phyloP scores from a whole-genome alignment of 1,140 invertebrate species.

The Drosophila orosa region DNA sequence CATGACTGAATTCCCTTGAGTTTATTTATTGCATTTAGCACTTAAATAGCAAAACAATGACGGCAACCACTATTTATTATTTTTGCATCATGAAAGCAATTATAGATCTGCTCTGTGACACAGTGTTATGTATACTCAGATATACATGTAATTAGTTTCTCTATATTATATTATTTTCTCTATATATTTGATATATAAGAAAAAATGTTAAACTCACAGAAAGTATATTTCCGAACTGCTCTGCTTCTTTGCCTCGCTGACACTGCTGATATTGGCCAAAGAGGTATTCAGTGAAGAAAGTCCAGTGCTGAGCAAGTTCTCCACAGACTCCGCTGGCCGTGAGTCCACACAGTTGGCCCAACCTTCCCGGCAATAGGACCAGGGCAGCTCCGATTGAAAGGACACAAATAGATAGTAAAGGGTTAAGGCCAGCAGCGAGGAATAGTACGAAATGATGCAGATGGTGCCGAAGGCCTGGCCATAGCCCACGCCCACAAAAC shows the following conservation, averaged over 20 bases:
- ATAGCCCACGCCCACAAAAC: slow-evolving; percentile 89
- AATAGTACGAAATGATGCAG: slow-evolving; percentile 90
- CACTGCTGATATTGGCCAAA: neutral
- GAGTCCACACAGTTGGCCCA: slow-evolving; percentile 86
- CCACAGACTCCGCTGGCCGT: slow-evolving; percentile 19
- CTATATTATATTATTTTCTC: too few relatives aligned
- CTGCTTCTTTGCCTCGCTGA: slow-evolving; percentile 25
- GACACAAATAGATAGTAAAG: slow-evolving; percentile 89
- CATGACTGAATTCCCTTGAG: slow-evolving; percentile 1
- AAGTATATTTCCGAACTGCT: slow-evolving; percentile 86
- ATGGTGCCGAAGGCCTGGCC: slow-evolving; percentile 89
- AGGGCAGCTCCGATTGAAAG: slow-evolving; percentile 87
- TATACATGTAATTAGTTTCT: too few relatives aligned
- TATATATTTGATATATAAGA: too few relatives aligned
- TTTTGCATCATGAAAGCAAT: neutral
- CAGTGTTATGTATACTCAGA: neutral
- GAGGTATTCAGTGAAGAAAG: slow-evolving; percentile 20
- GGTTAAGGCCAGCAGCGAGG: slow-evolving; percentile 88
- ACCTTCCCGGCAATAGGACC: slow-evolving; percentile 87
- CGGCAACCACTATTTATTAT: neutral
- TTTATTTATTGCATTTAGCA: slow-evolving; percentile 14
- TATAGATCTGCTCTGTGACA: neutral
- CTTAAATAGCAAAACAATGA: slow-evolving; percentile 7
- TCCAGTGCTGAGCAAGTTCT: slow-evolving; percentile 16
- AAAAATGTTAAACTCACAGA: slow-evolving; percentile 65